A percentile compares a stretch with the other conserved stretches of the same genome.
phyloP scores from a whole-genome alignment of 2,113 vertebrate species.

The Pterocles gutturalis region DNA sequence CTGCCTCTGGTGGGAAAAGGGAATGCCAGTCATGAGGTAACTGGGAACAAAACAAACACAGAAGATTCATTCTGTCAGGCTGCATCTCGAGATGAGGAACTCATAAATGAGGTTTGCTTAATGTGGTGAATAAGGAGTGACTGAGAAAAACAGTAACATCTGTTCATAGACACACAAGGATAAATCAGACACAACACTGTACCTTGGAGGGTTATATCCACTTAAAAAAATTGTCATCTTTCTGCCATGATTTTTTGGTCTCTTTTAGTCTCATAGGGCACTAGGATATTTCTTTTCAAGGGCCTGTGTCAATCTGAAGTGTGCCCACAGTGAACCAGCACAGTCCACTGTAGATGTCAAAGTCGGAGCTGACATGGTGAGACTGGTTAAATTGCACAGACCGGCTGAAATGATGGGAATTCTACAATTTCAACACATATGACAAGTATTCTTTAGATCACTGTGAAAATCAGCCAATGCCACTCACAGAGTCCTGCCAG shows the following conservation, averaged over 20 bases:
- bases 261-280: not conserved
- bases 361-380: not conserved
- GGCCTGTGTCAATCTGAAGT: not conserved
- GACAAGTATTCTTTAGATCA: not conserved
- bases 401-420: not conserved
- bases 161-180: conserved; percentile 21
- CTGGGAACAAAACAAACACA: conserved; percentile 8
- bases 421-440: not conserved
- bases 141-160: conserved; percentile 49
- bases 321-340: not conserved
- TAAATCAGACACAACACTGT: not conserved
- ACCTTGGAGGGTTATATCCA: not conserved
- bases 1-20: conserved; percentile 12
- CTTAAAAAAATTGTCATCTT: not conserved
- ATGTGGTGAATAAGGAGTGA: conserved; percentile 40
- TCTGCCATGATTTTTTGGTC: not conserved
- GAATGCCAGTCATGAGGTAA: conserved; percentile 9
- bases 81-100: conserved; percentile 7
- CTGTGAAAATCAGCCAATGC: not conserved
- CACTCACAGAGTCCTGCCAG: not conserved
- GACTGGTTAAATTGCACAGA: not conserved
- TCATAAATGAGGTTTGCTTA: conserved; percentile 60
- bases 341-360: not conserved
- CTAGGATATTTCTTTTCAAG: not conserved
- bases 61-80: conserved; percentile 19